Evolutionary conservation across 2,888 invertebrate genomes (phyloP), one percentile per base, ranked within the genome.

Genomic region (Drosophila buzzatii): DNA sequence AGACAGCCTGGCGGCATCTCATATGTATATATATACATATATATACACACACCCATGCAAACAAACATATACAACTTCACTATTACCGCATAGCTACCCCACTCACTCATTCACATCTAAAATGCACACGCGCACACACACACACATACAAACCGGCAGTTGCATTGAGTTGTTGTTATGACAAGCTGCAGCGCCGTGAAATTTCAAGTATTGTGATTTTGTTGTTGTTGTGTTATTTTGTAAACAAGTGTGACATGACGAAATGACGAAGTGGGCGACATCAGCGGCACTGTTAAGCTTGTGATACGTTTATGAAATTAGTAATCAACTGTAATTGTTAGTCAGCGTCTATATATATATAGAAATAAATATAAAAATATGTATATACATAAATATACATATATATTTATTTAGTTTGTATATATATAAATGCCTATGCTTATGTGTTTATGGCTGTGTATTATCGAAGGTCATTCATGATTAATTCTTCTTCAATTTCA

Each of bases 1-100:
- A 82, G 85, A 85, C 86, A 76, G 85, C 80, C 80, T 90, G 88
- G 90, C 90, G 90, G 72, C 85, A 59, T 68, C 70, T 71, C 59
- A 62, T 65, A 69, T 69, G 60, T 70, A 66, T 44, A 62, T 42
- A 59, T 63, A 64, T 39, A 27, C 39, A 14, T 37, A n/a, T 12
- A 42, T 37, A 35, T 14, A 23, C 8, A 14, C 7, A 45, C 23
- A 45, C 44, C 1, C 6, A 18, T 64, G 53, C 31, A 56, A 39
- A 67, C 47, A 68, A n/a, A 41, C 41, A 63, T 62, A 69, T 60
- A 64, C 70, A 81, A 86, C 84, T 84, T 75, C 84, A 76, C 60
- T 89, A 70, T 84, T 84, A 84, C 89, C 81, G 84, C 87, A 84
- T 84, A 86, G 59, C 59, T 70, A 69, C 57, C 66, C 74, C 53